Evolutionary conservation across 2,888 invertebrate species (phyloP), one percentile per base, ranked within the genome.

Genomic region (Troides aeacus): DNA sequence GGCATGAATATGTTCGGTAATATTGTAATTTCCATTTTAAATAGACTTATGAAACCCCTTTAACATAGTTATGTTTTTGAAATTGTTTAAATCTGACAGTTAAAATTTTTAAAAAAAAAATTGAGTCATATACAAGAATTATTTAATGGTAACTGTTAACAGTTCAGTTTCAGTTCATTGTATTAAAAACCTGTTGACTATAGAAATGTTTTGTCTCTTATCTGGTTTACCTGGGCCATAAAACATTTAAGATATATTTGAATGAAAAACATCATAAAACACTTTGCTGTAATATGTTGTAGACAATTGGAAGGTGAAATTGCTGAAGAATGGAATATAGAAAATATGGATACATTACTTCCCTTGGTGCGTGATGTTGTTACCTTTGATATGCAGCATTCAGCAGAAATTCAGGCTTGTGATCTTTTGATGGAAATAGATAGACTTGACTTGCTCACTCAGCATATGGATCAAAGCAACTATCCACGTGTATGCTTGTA

Each of bases 401-500:
- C 99, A 81, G 99, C 99, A 1, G 99, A 99, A 90, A 97, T 99
- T 0, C 99, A 99, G 89, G 99, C 99, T 0, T 99, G 99, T 86
- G 99, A 99, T 91, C 92, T 99, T 71, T 93, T 99, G 0, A 99
- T 99, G 96, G 99, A 99, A 93, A 97, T 99, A 75, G 99, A 99
- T 82, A 94, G 95, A 72, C 92, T 99, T 62, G 97, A 97, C 79
- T 90, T 99, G 64, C 90, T 99, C 24, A 95, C 96, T 30, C 94
- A 97, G 68, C 97, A 97, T 81, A 97, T 99, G 76, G 97, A 98
- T 78, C 95, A 96, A 77, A 96, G 96, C 77, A 97, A 97, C 69
- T 99, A 97, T 85, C 95, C 96, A 18, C 93, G 99, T 76, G 98
- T 99, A 59, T 99, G 99, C 82, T 94, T 98, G 42, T 99, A 99